These are phyloP conservation scores for Tetramorium bicarinatum DNA, from an alignment of 2,888 invertebrate genomes.

Conservation along the genomic window DNA sequence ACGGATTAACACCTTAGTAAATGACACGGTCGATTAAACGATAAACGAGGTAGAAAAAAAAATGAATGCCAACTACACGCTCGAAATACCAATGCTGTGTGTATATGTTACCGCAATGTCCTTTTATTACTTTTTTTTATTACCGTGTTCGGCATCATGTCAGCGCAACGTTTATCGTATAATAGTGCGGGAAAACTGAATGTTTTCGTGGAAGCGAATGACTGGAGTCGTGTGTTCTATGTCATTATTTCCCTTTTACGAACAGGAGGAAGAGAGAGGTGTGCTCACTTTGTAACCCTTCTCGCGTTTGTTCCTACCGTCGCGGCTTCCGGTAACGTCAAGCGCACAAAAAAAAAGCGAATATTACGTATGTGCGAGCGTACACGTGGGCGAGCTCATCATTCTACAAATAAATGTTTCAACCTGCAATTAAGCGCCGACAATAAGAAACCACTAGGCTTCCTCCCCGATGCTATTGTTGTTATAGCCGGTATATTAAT, in stretches of 20 bases:
- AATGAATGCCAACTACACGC: constrained; percentile 47
- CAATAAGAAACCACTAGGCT: constrained; percentile 76
- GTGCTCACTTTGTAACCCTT: constrained; percentile 33
- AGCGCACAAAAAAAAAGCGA: constrained; percentile 56
- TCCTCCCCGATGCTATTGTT: constrained; percentile 51
- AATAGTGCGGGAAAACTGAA: constrained; percentile 30
- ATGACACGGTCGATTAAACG: constrained; percentile 42
- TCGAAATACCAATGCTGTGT: constrained; percentile 31
- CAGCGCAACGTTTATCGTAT: constrained; percentile 37
- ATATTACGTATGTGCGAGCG: constrained; percentile 60
- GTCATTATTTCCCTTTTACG: constrained; percentile 54
- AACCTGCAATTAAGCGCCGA: constrained; percentile 79
- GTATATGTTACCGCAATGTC: constrained; percentile 3
- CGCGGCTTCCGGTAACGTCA: constrained; percentile 52
- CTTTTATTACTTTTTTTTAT: constrained; percentile 17
- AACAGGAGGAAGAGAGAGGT: constrained; percentile 48
- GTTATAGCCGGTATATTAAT: constrained; percentile 77
- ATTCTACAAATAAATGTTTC: constrained; percentile 77
- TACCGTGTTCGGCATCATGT: constrained; percentile 4
- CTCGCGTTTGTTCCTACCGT: constrained; percentile 53
- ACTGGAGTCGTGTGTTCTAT: constrained; percentile 31
- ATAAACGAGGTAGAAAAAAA: constrained; percentile 44
- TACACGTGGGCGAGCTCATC: constrained; percentile 56
- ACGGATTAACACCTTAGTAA: constrained; percentile 30
- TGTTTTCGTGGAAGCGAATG: constrained; percentile 43